Evolutionary conservation across 2,797 vertebrate genomes (phyloP).

Genomic region (Oceanodroma leucorhoa): DNA sequence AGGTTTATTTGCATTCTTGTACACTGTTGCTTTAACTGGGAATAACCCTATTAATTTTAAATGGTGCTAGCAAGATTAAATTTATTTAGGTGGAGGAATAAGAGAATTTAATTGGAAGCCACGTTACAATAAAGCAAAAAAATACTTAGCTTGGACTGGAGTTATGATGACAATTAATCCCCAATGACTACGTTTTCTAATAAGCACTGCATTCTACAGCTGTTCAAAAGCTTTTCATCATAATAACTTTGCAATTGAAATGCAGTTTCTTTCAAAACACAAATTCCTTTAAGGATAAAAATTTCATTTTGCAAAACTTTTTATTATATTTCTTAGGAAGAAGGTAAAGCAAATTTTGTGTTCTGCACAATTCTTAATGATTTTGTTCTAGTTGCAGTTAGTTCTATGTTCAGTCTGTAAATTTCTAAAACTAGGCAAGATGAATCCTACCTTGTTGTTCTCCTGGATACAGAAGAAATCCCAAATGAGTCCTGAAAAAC

Average conservation of each 20-base stretch:
- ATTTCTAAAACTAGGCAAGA: neutral
- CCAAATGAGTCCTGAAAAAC: neutral
- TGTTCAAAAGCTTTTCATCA: neutral
- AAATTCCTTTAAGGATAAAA: neutral
- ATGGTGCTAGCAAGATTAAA: neutral
- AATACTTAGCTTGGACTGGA: neutral
- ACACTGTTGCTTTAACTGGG: neutral
- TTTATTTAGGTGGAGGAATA: neutral
- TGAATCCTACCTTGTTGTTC: neutral
- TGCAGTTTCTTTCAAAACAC: neutral
- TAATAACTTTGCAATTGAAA: neutral
- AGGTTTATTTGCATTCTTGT: neutral
- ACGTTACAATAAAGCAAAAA: neutral
- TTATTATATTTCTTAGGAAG: neutral
- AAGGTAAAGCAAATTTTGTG: neutral
- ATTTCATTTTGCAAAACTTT: neutral
- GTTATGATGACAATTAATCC: neutral
- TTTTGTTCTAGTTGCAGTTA: neutral
- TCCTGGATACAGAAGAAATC: neutral
- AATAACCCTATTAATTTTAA: neutral
- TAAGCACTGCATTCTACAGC: neutral
- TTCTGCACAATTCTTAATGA: neutral
- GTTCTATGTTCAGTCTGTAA: neutral
- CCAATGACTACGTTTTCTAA: neutral
- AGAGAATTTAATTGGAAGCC: neutral